Evolutionary conservation across 2,888 invertebrate genomes (phyloP).

Genomic region (Poecilobothrus nobilitatus): DNA sequence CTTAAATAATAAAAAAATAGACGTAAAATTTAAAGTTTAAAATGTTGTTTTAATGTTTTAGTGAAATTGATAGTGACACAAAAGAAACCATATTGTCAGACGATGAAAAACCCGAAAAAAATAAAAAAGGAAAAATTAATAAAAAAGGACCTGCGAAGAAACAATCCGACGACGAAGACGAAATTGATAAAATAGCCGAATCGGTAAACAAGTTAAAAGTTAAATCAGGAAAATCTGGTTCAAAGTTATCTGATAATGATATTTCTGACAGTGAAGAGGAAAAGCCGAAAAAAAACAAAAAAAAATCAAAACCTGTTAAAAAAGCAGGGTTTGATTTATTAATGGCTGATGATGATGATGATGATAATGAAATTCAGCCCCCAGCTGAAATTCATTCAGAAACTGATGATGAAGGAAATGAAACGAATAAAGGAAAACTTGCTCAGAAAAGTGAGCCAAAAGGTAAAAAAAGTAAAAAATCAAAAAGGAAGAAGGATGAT

Average conservation of each 20-base stretch:
- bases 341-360: conserved; percentile 50
- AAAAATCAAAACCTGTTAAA: conserved; percentile 39
- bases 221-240: conserved; percentile 45
- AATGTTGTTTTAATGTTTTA: conserved; percentile 37
- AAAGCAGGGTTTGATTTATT: conserved; percentile 60
- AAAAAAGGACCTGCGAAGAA: conserved; percentile 30
- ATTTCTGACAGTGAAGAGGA: conserved; percentile 46
- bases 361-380: conserved; percentile 23
- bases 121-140: conserved; percentile 31
- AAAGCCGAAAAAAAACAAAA: conserved; percentile 40
- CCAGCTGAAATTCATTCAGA: conserved; percentile 30
- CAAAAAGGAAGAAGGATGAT: conserved; percentile 63
- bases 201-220: conserved; percentile 53
- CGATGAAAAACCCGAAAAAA: conserved; percentile 38
- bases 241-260: conserved; percentile 44
- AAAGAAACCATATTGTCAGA: conserved; percentile 40
- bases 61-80: conserved; percentile 51
- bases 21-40: neutral
- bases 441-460: conserved; percentile 37
- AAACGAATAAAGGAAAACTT: conserved; percentile 42
- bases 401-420: conserved; percentile 47
- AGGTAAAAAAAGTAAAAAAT: conserved; percentile 65
- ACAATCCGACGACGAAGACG: conserved; percentile 40
- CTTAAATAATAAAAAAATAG: conserved; percentile 15
- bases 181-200: conserved; percentile 46